These are phyloP conservation scores for Mustela nigripes DNA, from an alignment of 2,113 vertebrate species.

Conservation along the genomic window DNA sequence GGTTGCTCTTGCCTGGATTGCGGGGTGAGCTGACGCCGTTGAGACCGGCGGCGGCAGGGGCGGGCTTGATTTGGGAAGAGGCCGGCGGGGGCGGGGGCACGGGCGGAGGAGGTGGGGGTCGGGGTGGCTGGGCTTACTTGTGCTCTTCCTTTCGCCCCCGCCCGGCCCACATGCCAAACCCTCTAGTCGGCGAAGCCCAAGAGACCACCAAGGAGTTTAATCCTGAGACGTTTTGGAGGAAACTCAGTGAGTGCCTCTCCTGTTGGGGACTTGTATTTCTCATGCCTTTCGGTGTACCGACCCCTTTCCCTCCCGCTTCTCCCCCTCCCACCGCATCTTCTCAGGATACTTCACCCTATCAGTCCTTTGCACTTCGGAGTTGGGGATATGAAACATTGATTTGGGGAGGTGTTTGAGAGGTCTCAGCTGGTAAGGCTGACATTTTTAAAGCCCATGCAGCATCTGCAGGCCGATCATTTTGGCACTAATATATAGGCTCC, in stretches of 20 bases:
- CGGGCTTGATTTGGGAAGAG: conserved; percentile 86
- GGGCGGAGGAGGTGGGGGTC: background rate
- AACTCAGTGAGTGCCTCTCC: conserved; percentile 87
- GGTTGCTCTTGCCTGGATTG: conserved; percentile 87
- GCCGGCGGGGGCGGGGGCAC: background rate
- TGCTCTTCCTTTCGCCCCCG: background rate
- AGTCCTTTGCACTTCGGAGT: background rate
- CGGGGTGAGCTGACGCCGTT: conserved; percentile 86
- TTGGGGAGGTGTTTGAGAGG: background rate
- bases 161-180: background rate
- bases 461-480: background rate
- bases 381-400: background rate
- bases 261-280: background rate
- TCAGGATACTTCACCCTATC: background rate
- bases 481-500: background rate
- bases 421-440: background rate
- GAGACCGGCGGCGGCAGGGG: background rate
- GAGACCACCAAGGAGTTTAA: conserved; percentile 90
- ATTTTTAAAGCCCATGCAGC: background rate
- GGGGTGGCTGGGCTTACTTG: background rate
- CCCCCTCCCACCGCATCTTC: background rate
- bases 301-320: background rate
- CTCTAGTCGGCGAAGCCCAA: conserved; percentile 91
- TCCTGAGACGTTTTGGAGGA: conserved; percentile 92
- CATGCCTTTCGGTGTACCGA: background rate